Percentiles rank a stretch among this genome's conserved stretches.
Conservation (phyloP, 2,113 vertebrate species). For the Cephalophus harveyi region DNA sequence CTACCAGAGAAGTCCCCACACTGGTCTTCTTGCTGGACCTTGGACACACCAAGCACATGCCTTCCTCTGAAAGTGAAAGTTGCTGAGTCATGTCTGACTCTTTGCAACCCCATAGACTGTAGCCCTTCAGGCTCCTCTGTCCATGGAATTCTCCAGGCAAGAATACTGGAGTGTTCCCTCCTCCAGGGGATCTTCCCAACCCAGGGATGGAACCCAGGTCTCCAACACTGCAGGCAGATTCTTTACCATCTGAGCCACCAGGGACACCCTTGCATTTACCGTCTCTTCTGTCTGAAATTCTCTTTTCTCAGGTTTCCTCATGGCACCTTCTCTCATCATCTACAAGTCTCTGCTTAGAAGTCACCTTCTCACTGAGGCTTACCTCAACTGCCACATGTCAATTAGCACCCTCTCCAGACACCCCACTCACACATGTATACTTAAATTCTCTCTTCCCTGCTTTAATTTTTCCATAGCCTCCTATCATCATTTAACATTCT, state of each 20-base stretch:
- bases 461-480: not conserved
- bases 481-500: not conserved
- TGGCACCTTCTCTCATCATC: not conserved
- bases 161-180: not conserved
- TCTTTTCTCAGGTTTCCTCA: not conserved
- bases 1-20: not conserved
- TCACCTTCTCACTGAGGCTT: not conserved
- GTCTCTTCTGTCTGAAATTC: not conserved
- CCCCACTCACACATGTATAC: not conserved
- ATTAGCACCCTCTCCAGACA: not conserved
- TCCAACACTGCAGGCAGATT: not conserved
- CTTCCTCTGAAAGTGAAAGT: not conserved
- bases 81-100: not conserved
- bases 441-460: not conserved
- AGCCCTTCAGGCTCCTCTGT: not conserved
- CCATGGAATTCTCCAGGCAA: not conserved
- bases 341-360: not conserved
- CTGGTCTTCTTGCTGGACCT: not conserved
- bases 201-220: not conserved
- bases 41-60: not conserved
- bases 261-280: not conserved
- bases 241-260: not conserved
- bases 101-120: not conserved
- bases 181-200: not conserved
- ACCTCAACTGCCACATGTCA: not conserved